A percentile compares a stretch with the other conserved stretches of the same genome.
phyloP scores from a whole-genome alignment of 2,797 vertebrate species.

The Buceros bicornis region DNA sequence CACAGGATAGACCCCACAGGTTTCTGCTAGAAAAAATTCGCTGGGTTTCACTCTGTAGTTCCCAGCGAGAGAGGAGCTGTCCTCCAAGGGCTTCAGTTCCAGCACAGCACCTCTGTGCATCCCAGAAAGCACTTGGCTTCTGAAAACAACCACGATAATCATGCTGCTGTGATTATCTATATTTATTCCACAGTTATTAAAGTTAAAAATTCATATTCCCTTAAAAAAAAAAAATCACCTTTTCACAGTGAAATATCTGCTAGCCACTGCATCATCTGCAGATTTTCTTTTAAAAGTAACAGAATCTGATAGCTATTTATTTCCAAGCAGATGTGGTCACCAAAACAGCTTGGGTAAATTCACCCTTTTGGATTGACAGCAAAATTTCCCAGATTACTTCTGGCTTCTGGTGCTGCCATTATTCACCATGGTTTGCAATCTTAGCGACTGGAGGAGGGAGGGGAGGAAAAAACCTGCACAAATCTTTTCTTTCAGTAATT shows the following conservation, averaged over 20 bases:
- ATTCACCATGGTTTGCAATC: neutral
- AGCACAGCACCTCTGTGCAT: neutral
- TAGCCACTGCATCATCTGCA: neutral
- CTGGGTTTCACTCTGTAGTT: neutral
- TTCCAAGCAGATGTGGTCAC: neutral
- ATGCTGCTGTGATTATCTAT: neutral
- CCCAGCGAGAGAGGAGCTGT: neutral
- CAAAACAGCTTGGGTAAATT: neutral
- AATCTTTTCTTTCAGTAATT: neutral
- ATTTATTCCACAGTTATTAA: neutral
- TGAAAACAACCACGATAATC: neutral
- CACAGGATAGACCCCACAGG: rapidly evolving
- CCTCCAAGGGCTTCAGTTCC: too few species aligned
- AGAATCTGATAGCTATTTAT: neutral
- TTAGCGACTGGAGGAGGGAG: rapidly evolving
- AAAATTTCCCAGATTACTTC: neutral
- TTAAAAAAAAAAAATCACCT: neutral
- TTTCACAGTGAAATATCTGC: neutral
- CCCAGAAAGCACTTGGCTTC: neutral
- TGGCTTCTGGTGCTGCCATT: neutral
- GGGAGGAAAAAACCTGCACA: neutral
- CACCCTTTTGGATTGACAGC: neutral
- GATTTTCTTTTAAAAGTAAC: neutral
- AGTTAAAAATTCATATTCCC: neutral
- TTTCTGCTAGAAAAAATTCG: neutral